phyloP scores from a whole-genome alignment of 2,888 invertebrate genomes.

The Clunio marinus region DNA sequence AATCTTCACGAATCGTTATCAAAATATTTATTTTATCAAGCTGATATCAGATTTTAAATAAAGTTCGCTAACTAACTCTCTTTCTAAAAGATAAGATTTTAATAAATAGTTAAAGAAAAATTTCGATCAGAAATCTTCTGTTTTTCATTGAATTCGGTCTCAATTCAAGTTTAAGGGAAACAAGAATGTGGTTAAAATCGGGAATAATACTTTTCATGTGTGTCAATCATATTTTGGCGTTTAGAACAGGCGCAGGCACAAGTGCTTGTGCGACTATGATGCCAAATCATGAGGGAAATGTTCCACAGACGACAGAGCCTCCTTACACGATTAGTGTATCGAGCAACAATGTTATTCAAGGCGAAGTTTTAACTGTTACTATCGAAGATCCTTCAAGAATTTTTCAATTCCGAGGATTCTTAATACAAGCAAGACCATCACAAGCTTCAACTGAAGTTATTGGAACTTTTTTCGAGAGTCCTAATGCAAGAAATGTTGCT shows the following conservation, averaged over 20 bases:
- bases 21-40: too few species aligned
- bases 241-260: neutral
- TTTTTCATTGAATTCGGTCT: too few species aligned
- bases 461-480: neutral
- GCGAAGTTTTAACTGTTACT: neutral
- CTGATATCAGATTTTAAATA: too few species aligned
- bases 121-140: too few species aligned
- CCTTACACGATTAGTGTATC: neutral
- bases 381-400: neutral
- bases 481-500: neutral
- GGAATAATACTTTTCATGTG: too few species aligned
- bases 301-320: neutral
- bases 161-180: too few species aligned
- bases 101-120: too few species aligned
- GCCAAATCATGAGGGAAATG: neutral
- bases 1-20: too few species aligned
- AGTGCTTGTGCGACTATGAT: neutral
- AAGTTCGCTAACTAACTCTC: too few species aligned
- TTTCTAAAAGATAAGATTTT: too few species aligned
- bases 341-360: neutral
- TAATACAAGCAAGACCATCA: conserved; percentile 1
- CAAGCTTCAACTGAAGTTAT: neutral
- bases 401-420: conserved; percentile 15
- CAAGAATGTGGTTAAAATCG: too few species aligned
- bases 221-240: too few species aligned